Base-by-base conservation (phyloP, 1,140 invertebrate species). In the Penaeus chinensis region DNA sequence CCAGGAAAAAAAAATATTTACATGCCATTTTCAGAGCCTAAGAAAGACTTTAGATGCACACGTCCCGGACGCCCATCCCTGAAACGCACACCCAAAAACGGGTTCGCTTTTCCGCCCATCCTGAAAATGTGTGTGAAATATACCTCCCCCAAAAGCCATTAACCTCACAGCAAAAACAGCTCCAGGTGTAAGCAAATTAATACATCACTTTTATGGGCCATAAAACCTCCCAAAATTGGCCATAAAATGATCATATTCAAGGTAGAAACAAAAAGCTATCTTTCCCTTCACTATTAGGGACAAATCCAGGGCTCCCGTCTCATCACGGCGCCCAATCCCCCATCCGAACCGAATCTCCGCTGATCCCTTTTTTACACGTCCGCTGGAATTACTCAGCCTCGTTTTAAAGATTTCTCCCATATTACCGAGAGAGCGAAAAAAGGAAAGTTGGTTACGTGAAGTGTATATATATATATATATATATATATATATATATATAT, bases 401-500 rank as follows among this genome's bases (percentile, higher is more conserved):
- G 74, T 85, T 85, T 85, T 78, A 85, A 85, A 85, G 83, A 85
- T 85, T 85, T 85, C 47, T 76, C 78, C 83, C 83, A 85, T 85
- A 85, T 85, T 85, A 85, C 83, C 74, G 13, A 62, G 61, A 37
- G 74, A 11, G 42, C 20, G 42, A 74, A 74, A 20, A 74, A 74
- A 74, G 13, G 24, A 74, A 20, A 32, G 69, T 18, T 32, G 69
- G 42, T 7, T 32, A n/a, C 18, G 24, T 32, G 11, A 27, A 24
- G 8, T 19, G 11, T 19, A 7, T 74, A 32, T 27, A 37, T 37
- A 32, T 37, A 74, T 27, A 74, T 74, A 74, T 54, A 54, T 54
- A 54, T 54, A 54, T 54, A 54, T 54, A 54, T 54, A 54, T 54
- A 54, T 54, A 54, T 54, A 54, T 54, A 54, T 54, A 54, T 54